Evolutionary conservation across 2,113 vertebrate genomes (phyloP), one percentile per base, ranked within the genome.

Genomic region (Ivindomyrus marchei): DNA sequence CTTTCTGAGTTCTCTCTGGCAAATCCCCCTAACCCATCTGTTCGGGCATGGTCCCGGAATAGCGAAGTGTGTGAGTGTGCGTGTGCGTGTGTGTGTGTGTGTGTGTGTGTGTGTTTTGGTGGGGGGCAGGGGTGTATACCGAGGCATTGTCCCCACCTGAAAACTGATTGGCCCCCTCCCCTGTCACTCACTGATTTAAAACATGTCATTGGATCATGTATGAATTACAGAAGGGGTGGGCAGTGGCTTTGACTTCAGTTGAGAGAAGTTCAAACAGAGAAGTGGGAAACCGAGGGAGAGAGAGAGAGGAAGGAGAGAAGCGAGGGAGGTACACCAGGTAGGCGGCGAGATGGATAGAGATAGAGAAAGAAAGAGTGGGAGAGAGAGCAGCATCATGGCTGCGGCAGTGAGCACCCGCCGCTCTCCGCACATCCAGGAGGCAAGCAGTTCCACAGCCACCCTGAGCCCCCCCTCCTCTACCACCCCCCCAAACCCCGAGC

Each of bases 381-480:
- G 9, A 19, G 56, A 36, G 7, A 21, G 74, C 36, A 7, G 31
- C 93, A 92, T 93, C 92, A 94, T 93, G 66, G 92, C 94, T 94
- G 93, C 92, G 93, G 74, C 15, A 80, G 13, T 42, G 36, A 50
- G 84, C 45, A 10, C 24, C 10, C 45, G 1, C 27, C 50, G 17
- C 1, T 53, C 27, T n/a, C 50, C 50, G 6, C 46, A 27, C 80
- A 45, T 36, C 13, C 1, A 47, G 36, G 42, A 84, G 80, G 13
- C 11, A 83, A 21, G 36, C 77, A 45, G 11, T 45, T 83, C 77
- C 39, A 17, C 77, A 42, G 74, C 36, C 39, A 39, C 80, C 80
- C 36, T 11, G 80, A 46, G 1, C 52, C 45, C 42, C 83, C 80
- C 45, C 42, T 9, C 39, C 39, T 27, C 42, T 42, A 84, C 31